Conservation (phyloP, 2,888 invertebrate genomes). For the Epirrhoe alternata region DNA sequence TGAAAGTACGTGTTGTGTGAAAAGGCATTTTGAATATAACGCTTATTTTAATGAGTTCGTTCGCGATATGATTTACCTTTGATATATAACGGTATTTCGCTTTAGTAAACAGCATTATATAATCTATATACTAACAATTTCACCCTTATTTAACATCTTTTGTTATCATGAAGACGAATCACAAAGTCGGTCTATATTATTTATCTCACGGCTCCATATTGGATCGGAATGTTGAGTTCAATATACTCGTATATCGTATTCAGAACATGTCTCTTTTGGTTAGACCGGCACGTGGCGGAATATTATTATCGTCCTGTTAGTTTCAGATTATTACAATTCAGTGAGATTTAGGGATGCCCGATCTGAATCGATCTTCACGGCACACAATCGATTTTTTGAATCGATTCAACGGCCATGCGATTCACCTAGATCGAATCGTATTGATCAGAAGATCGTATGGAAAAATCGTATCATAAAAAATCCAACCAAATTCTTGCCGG, state of each 20-base stretch:
- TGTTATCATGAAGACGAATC: constrained; percentile 2
- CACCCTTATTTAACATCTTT: too few relatives aligned
- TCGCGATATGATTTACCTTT: constrained; percentile 35
- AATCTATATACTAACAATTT: not conserved
- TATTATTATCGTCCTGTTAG: constrained; percentile 31
- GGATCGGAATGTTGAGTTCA: constrained; percentile 34
- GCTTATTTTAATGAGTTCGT: constrained; percentile 34
- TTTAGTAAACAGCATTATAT: not conserved
- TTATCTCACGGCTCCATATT: constrained; percentile 16
- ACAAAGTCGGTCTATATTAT: constrained; percentile 23
- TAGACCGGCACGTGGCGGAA: constrained; percentile 33
- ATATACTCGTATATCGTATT: constrained; percentile 40
- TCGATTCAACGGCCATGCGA: too few relatives aligned
- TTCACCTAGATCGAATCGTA: too few relatives aligned
- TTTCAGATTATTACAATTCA: constrained; percentile 22
- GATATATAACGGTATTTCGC: not conserved
- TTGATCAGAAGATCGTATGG: too few relatives aligned
- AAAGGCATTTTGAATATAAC: constrained; percentile 37
- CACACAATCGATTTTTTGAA: too few relatives aligned
- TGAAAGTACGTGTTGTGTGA: constrained; percentile 32
- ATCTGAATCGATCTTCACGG: too few relatives aligned
- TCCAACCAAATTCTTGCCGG: too few relatives aligned
- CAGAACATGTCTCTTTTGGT: constrained; percentile 38
- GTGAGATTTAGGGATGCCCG: constrained; percentile 23
- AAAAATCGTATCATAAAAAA: too few relatives aligned